Base-by-base conservation (phyloP, 2,797 vertebrate species). In the Rhinogobio ventralis region DNA sequence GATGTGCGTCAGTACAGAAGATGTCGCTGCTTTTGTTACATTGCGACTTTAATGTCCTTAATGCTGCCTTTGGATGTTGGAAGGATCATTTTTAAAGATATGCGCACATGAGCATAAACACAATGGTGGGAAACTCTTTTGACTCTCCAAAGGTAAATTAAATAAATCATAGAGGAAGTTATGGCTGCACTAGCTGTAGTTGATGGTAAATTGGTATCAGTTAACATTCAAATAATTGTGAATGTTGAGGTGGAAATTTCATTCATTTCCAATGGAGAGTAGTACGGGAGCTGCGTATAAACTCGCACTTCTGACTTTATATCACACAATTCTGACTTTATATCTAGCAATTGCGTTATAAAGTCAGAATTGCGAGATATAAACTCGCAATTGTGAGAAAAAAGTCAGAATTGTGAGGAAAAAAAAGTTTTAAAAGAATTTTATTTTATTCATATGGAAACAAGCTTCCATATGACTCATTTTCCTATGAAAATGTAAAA, bases 41-140 rank as follows among this genome's bases (percentile, higher is more conserved):
- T 45, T 49, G 42, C 2, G 5, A 8, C 15, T 73, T 30, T 20
- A 53, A 53, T 51, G 10, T 74, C 19, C 5, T 53, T 33, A 55
- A 36, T 36, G 2, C 49, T 53, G 11, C 30, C 1, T 53, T 51
- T 0, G 10, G 10, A 23, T 33, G 5, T 53, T n/a, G n/a, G n/a
- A n/a, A n/a, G n/a, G n/a, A n/a, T n/a, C n/a, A n/a, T n/a, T n/a
- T 73, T 73, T 30, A 20, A 73, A 30, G 45, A 73, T 6, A 74
- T 53, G 5, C 17, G 10, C 46, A 73, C 46, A 33, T 51, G 17
- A 20, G 30, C 69, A 71, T 71, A 7, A 49, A 28, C 49, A 53
- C 2, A 53, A 75, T 74, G 25, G 20, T 14, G 10, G 30, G 13
- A n/a, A 74, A 33, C 68, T 71, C 23, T 45, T 45, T 45, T 6